Base-by-base conservation (phyloP, 2,797 vertebrate genomes). In the Darevskia mixta region DNA sequence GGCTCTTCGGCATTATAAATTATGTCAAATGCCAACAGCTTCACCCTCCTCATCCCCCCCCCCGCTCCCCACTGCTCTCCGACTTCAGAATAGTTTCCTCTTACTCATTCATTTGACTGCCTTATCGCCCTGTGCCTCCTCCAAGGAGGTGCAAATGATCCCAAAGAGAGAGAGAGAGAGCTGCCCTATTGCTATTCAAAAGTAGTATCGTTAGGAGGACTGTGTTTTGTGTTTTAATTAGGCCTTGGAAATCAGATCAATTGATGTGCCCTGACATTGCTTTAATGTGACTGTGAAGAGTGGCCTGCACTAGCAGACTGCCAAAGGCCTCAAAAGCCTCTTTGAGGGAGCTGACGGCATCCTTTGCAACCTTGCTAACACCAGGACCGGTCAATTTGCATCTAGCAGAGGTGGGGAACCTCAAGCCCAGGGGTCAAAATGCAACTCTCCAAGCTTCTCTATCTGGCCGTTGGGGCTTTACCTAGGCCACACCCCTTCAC, bases 1-100 rank as follows among this genome's bases (percentile, higher is more conserved):
- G 91, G 94, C 96, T 96, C 96, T 96, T 97, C 97, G 95, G 96
- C 89, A 87, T 96, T 95, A 95, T 97, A 97, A 98, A 97, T 97
- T 96, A 97, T 96, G 95, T 96, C 91, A 93, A 92, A 96, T 94
- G 93, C 92, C 83, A 91, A 82, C 73, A 89, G 82, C 75, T 55
- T 49, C 66, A 11, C 35, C 41, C 32, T 18, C 15, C 13, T 55
- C 49, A 55, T 8, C 32, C 27, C 45, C 18, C 27, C 45, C 20
- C 18, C 23, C 9, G 1, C 25, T 10, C 45, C 61, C 82, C 20
- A 55, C 23, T 79, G 11, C 84, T 87, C 89, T 58, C 61, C 66
- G 91, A 79, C 80, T 89, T 85, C 79, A 77, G 90, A 86, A 92
- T 81, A 77, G 72, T 81, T 93, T 93, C 87, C 90, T 83, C 45